Base-by-base conservation (phyloP, 2,888 invertebrate genomes). In the Epirrhoe tristata region DNA sequence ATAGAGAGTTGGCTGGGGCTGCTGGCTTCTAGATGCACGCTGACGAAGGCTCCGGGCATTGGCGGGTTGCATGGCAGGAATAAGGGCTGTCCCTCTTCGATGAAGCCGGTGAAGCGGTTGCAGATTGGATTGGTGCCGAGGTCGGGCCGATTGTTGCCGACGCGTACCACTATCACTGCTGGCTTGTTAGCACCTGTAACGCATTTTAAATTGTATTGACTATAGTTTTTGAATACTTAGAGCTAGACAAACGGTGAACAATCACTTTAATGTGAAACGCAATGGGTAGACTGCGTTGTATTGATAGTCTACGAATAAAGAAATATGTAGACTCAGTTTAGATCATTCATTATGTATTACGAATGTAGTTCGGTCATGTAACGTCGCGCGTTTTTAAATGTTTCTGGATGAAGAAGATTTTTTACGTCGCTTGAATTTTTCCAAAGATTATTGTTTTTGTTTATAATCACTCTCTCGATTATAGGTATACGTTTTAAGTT, bases 21-120 rank as follows among this genome's bases (percentile, higher is more conserved):
- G 0, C 96, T 94, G 0, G 96, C 95, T 90, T 98, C 98, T 64
- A 98, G 86, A 82, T 98, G 98, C 0, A 98, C 98, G 76, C 97
- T 98, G 70, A 98, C 98, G 86, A 98, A 98, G 7, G 98, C 98
- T 0, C 98, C 98, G 0, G 98, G 98, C 97, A 98, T 98, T 0
- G 98, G 98, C 0, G 98, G 98, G 88, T 98, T 98, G 92, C 98
- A 98, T 0, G 98, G 98, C 58, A 98, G 89, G 90, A 98, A 98
- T 6, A 98, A 93, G 0, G 98, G 98, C 81, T 98, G 97, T 0
- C 98, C 98, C 84, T 98, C 98, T 83, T 98, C 97, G 10, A 98
- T 90, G 69, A 95, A 95, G 0, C 98, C 98, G 6, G 96, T 97
- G 89, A 97, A 98, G 5, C 97, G 95, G 90, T 98, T 98, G 91